Conservation (phyloP, 30 jellyfish, hydroid and myxozoan species). For the Aurelia sp. region DNA sequence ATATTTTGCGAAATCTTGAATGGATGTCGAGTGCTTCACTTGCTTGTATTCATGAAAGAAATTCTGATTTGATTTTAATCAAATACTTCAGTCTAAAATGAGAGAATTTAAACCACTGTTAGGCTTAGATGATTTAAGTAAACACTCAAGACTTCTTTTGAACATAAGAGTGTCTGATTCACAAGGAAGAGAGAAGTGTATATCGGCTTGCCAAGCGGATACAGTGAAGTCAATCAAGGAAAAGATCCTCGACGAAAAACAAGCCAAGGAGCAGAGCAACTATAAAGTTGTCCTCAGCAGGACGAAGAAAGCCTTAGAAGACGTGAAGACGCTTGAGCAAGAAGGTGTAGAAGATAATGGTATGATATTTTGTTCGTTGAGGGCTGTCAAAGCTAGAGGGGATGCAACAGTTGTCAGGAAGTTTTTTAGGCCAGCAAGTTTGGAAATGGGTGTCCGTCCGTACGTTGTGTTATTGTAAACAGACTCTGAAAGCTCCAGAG, state of each 20-base stretch:
- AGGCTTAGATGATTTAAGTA: conserved; percentile 86
- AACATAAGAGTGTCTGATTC: conserved; percentile 74
- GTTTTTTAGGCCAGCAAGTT: too few species aligned
- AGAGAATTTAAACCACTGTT: conserved; percentile 91
- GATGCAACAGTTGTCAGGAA: too few species aligned
- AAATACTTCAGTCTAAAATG: conserved; percentile 36
- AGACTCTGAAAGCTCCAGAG: too few species aligned
- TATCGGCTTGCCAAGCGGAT: conserved; percentile 84
- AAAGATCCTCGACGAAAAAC: conserved; percentile 85
- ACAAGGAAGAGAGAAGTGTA: conserved; percentile 78
- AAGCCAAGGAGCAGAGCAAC: conserved; percentile 80
- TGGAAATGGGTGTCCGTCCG: too few species aligned
- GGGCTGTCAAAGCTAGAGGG: too few species aligned
- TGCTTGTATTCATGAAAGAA: too few species aligned
- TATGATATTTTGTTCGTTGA: conserved; percentile 4
- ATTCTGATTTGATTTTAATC: not conserved
- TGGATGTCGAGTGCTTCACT: too few species aligned
- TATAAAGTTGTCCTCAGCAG: conserved; percentile 75
- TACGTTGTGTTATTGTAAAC: too few species aligned
- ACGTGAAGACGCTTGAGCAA: conserved; percentile 87
- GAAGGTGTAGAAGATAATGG: conserved; percentile 95
- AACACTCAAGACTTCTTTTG: conserved; percentile 76
- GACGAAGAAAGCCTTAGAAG: conserved; percentile 85
- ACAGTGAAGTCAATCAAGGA: conserved; percentile 84
- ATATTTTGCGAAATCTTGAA: too few species aligned